Evolutionary conservation across 2,113 vertebrate species (phyloP).

Genomic region (Progne subis): DNA sequence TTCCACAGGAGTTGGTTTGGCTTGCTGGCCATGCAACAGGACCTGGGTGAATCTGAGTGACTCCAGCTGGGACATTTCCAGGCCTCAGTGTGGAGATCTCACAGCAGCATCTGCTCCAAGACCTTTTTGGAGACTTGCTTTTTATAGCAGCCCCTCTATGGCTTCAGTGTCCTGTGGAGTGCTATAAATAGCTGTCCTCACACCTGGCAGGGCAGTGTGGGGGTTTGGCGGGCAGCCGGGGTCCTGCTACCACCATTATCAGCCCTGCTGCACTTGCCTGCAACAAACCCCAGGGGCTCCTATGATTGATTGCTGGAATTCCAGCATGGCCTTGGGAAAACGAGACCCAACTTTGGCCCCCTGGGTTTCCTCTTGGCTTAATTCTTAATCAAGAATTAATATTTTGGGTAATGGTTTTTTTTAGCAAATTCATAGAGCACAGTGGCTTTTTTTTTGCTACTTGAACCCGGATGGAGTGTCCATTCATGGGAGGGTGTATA

Average conservation of each 20-base stretch:
- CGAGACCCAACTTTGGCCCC: not conserved
- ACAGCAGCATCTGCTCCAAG: not conserved
- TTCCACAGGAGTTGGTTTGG: not conserved
- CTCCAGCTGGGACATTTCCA: not conserved
- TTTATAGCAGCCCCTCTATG: conserved; percentile 33
- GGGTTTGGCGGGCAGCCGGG: not conserved
- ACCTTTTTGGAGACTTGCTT: conserved; percentile 18
- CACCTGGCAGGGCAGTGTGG: not conserved
- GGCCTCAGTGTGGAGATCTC: not conserved
- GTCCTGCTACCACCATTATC: not conserved
- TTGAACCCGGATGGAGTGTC: not conserved
- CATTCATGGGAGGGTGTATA: no score
- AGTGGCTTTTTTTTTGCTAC: not conserved
- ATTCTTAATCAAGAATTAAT: not conserved
- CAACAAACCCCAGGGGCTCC: accelerated
- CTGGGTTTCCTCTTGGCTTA: not conserved
- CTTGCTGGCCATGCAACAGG: not conserved
- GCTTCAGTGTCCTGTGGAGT: not conserved
- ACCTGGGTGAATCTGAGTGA: not conserved
- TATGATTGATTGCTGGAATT: not conserved
- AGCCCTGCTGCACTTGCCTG: not conserved
- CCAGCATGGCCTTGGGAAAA: not conserved
- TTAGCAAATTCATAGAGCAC: not conserved
- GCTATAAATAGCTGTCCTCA: conserved; percentile 36
- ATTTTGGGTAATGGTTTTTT: not conserved